Conservation (phyloP, 1,140 invertebrate species). For the Drosophila triauraria region DNA sequence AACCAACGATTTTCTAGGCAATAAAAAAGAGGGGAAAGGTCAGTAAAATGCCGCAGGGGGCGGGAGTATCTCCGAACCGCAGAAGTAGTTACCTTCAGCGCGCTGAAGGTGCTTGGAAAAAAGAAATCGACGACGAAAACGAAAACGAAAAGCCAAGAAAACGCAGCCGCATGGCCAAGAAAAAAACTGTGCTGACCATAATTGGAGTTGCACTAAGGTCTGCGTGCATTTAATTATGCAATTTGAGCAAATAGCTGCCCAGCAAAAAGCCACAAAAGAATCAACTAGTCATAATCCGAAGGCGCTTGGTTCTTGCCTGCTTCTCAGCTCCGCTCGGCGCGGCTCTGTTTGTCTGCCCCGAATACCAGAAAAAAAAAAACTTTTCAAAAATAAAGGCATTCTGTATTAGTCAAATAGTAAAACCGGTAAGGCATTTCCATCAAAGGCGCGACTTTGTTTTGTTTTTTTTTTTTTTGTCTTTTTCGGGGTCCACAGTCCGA, state of each 20-base stretch:
- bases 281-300: constrained; percentile 24
- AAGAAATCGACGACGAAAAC: constrained; percentile 37
- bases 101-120: constrained; percentile 24
- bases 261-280: constrained; percentile 19
- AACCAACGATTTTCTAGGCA: constrained; percentile 22
- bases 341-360: constrained; percentile 35
- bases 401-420: constrained; percentile 57
- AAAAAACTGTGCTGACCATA: constrained; percentile 64
- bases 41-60: constrained; percentile 24
- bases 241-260: constrained; percentile 73
- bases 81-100: constrained; percentile 65
- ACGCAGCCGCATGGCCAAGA: constrained; percentile 67
- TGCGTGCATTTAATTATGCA: constrained; percentile 83
- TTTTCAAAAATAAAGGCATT: constrained; percentile 34
- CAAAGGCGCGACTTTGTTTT: constrained; percentile 33
- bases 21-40: constrained; percentile 28
- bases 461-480: not conserved
- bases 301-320: constrained; percentile 47
- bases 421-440: constrained; percentile 42
- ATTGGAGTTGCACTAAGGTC: constrained; percentile 76
- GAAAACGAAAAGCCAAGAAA: constrained; percentile 58
- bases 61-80: constrained; percentile 27
- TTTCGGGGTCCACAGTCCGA: constrained; percentile 12
- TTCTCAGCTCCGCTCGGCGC: constrained; percentile 26
- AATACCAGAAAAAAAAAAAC: constrained; percentile 37